Percentiles rank a stretch among this genome's conserved stretches.
phyloP scores from a whole-genome alignment of 2,113 vertebrate genomes.

The Orcinus orca region DNA sequence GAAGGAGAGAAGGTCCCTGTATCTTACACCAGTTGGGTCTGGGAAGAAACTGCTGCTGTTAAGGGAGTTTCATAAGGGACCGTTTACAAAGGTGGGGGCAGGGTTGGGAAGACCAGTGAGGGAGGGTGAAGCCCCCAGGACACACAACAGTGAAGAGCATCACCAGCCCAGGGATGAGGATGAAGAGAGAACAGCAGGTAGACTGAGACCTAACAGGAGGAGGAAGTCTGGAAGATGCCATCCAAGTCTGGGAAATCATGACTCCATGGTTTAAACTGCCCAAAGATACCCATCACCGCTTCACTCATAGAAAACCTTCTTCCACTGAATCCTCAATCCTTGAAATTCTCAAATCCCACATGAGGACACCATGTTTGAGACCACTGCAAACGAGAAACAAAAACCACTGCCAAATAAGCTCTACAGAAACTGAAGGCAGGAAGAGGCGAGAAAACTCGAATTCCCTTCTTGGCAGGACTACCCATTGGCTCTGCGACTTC shows the following conservation, averaged over 20 bases:
- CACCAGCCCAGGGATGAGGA: background rate
- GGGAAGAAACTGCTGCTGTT: background rate
- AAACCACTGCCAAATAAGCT: background rate
- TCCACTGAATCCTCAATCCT: background rate
- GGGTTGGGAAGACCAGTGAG: background rate
- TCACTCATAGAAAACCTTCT: background rate
- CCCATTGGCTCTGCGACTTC: background rate
- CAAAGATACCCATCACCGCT: background rate
- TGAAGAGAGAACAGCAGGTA: background rate
- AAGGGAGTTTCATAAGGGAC: background rate
- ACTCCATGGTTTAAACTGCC: background rate
- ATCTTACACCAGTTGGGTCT: background rate
- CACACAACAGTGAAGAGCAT: background rate
- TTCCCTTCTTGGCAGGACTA: background rate
- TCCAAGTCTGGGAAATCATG: background rate
- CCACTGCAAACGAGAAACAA: constrained; percentile 11
- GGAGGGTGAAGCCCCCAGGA: background rate
- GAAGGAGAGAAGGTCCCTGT: background rate
- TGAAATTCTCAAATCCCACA: background rate
- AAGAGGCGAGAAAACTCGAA: background rate
- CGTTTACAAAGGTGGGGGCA: background rate
- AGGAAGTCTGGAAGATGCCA: background rate
- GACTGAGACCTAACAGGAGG: background rate
- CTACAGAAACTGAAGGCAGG: constrained; percentile 3
- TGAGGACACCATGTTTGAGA: background rate